Evolutionary conservation across 1,140 invertebrate genomes (phyloP).

Genomic region (Micrasema longulum): DNA sequence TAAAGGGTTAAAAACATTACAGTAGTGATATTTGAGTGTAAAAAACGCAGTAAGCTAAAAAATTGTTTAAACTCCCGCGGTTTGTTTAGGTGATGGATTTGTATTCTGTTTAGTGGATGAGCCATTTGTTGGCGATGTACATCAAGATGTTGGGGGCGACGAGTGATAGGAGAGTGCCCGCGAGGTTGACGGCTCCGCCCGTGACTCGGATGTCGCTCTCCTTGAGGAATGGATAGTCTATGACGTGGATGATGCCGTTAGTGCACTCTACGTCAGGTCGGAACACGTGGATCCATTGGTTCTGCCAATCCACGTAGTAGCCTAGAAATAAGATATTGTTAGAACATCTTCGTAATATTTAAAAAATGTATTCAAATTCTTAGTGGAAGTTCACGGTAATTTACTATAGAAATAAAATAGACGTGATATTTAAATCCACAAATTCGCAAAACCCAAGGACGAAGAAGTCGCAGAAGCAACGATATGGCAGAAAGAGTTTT

Average conservation of each 20-base stretch:
- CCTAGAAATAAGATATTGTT: slow-evolving; percentile 70
- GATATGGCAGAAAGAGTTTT: no score
- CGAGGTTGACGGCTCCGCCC: slow-evolving; percentile 60
- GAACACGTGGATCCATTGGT: slow-evolving; percentile 84
- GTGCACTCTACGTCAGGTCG: slow-evolving; percentile 91
- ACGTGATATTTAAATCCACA: no score
- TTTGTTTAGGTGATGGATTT: no score
- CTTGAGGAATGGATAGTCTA: slow-evolving; percentile 84
- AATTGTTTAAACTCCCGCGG: not conserved
- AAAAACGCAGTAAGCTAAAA: not conserved
- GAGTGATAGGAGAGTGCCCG: slow-evolving; percentile 56
- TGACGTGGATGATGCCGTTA: slow-evolving; percentile 93
- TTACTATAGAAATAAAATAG: no score
- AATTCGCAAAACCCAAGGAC: no score
- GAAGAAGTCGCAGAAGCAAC: no score
- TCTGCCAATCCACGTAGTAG: slow-evolving; percentile 87
- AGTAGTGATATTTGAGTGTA: slow-evolving; percentile 21
- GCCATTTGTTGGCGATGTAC: slow-evolving; percentile 41
- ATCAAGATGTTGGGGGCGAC: slow-evolving; percentile 54
- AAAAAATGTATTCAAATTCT: no score
- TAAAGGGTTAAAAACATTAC: slow-evolving; percentile 18
- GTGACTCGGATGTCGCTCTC: slow-evolving; percentile 86
- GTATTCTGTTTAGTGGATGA: slow-evolving; percentile 15
- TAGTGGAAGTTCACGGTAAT: no score
- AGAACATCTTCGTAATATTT: no score